A percentile compares a stretch with the other conserved stretches of the same genome.
phyloP scores from a whole-genome alignment of 1,140 invertebrate species.

The Teleogryllus occipitalis region DNA sequence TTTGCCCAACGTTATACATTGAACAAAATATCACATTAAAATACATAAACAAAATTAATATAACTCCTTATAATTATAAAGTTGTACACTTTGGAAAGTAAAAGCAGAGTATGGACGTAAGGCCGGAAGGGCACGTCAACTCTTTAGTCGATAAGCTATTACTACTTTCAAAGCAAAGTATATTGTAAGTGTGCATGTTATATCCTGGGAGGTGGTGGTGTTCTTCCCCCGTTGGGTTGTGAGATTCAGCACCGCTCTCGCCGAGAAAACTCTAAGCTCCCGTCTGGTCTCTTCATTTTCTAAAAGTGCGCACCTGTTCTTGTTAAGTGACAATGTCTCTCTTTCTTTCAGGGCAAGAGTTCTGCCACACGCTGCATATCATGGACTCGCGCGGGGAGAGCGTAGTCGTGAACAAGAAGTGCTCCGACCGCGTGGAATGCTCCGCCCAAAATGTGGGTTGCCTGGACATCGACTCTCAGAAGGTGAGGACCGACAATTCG shows the following conservation, averaged over 20 bases:
- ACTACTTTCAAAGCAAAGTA: too few relatives aligned
- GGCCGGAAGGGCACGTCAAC: too few relatives aligned
- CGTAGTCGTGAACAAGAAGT: constrained; percentile 56
- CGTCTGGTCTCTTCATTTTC: background rate
- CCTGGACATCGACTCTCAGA: constrained; percentile 52
- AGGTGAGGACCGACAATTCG: constrained; percentile 38
- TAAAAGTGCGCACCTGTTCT: background rate
- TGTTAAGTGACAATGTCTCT: background rate
- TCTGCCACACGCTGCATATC: constrained; percentile 55
- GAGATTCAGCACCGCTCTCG: background rate
- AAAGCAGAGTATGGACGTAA: too few relatives aligned
- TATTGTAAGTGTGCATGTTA: background rate
- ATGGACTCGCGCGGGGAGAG: constrained; percentile 53
- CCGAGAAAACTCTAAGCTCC: background rate
- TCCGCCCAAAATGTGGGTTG: constrained; percentile 51
- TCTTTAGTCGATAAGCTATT: too few relatives aligned
- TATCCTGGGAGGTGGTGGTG: background rate
- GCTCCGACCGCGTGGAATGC: constrained; percentile 50
- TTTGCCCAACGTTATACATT: too few relatives aligned
- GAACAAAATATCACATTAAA: too few relatives aligned
- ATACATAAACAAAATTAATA: too few relatives aligned
- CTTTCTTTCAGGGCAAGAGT: constrained; percentile 41
- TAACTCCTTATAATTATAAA: too few relatives aligned
- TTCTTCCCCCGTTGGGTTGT: background rate
- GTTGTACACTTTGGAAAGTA: too few relatives aligned